Conservation (phyloP, 2,888 invertebrate species). For the Liposcelis brunnea region DNA sequence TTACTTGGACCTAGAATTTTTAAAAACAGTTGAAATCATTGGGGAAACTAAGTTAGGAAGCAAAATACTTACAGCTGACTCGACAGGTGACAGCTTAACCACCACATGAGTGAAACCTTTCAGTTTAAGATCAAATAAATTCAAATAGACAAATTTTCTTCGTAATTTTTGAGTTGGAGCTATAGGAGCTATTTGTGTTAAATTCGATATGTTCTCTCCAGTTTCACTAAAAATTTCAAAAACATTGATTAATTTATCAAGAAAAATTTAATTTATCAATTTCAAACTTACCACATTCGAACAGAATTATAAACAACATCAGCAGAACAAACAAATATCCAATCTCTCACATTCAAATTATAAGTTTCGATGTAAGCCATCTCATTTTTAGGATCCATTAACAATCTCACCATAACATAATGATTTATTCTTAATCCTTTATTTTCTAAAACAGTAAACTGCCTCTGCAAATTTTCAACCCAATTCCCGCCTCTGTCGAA, state of each 20-base stretch:
- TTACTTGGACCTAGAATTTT: constrained; percentile 41
- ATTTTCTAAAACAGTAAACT: constrained; percentile 26
- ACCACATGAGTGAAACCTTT: constrained; percentile 50
- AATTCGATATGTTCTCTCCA: constrained; percentile 39
- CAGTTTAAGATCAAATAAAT: constrained; percentile 41
- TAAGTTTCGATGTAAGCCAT: constrained; percentile 46
- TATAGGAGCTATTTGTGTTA: constrained; percentile 36
- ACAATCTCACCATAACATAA: constrained; percentile 45
- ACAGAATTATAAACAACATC: constrained; percentile 24
- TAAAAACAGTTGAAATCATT: constrained; percentile 17
- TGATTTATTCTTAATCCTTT: constrained; percentile 21
- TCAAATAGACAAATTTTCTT: constrained; percentile 34
- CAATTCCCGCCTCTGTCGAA: constrained; percentile 30
- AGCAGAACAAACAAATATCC: constrained; percentile 62
- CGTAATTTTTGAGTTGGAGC: constrained; percentile 31
- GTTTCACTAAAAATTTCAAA: constrained; percentile 28
- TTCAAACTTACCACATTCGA: constrained; percentile 16
- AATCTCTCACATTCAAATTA: constrained; percentile 50
- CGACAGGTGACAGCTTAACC: constrained; percentile 44
- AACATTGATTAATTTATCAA: background rate
- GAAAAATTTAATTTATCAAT: background rate
- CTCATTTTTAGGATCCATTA: constrained; percentile 34
- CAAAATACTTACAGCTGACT: constrained; percentile 36
- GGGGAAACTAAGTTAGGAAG: too few relatives aligned
- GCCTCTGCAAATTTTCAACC: constrained; percentile 30